Conservation (phyloP, 2,888 invertebrate genomes). For the Tromatobia lineatoria region DNA sequence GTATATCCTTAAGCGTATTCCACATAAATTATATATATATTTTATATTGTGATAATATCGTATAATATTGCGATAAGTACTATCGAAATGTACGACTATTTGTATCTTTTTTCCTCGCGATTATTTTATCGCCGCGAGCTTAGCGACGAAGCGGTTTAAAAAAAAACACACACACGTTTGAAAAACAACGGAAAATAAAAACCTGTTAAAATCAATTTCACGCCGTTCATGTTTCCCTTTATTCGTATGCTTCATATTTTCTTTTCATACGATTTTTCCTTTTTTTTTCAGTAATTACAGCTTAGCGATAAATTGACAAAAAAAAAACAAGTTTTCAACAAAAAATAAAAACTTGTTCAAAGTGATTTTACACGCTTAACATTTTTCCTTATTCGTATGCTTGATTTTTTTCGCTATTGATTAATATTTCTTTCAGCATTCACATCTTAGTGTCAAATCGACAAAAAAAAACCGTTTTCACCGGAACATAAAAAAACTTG, state of each 20-base stretch:
- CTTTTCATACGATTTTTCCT: constrained; percentile 9
- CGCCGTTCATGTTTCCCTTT: constrained; percentile 55
- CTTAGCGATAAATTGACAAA: constrained; percentile 45
- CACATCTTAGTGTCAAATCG: too few species aligned
- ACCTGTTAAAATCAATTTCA: constrained; percentile 43
- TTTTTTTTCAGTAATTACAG: constrained; percentile 19
- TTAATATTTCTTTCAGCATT: too few species aligned
- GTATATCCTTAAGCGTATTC: constrained; percentile 46
- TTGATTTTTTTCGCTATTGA: too few species aligned
- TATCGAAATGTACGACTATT: constrained; percentile 60
- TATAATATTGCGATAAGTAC: constrained; percentile 71
- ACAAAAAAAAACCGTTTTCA: too few species aligned
- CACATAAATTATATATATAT: constrained; percentile 71
- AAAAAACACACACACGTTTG: constrained; percentile 30
- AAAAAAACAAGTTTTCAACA: constrained; percentile 40
- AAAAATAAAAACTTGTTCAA: constrained; percentile 41
- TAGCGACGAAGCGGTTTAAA: constrained; percentile 36
- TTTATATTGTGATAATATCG: constrained; percentile 82
- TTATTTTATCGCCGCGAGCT: constrained; percentile 59
- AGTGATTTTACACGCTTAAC: too few species aligned
- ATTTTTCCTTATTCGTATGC: too few species aligned
- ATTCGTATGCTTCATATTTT: constrained; percentile 55
- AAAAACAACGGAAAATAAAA: constrained; percentile 40
- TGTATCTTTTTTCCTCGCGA: constrained; percentile 40
- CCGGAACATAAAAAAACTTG: too few species aligned